Percentiles rank a stretch among this genome's conserved stretches.
Conservation (phyloP, 2,797 vertebrate genomes). For the Zenarchopterus dispar region DNA sequence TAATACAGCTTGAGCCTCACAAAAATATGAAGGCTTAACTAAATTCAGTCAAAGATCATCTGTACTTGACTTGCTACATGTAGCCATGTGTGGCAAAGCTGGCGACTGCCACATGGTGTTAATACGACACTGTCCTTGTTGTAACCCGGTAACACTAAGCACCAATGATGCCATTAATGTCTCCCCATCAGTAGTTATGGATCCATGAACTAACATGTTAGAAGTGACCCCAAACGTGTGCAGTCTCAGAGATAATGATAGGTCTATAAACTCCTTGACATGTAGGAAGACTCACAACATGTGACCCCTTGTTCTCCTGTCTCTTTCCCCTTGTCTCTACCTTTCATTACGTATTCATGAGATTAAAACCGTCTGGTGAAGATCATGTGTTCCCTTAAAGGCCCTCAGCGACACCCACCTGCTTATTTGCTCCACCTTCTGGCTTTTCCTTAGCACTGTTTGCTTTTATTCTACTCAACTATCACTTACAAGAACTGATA, state of each 20-base stretch:
- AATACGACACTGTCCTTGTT: constrained; percentile 37
- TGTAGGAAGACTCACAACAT: constrained; percentile 68
- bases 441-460: constrained; percentile 19
- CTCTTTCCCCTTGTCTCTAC: constrained; percentile 43
- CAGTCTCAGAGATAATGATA: constrained; percentile 42
- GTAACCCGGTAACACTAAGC: constrained; percentile 33
- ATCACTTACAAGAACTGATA: not conserved
- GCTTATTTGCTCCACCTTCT: constrained; percentile 26
- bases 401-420: constrained; percentile 21
- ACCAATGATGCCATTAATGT: constrained; percentile 50
- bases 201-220: constrained; percentile 21
- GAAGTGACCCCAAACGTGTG: constrained; percentile 58
- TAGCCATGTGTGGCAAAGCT: no score
- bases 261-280: constrained; percentile 74
- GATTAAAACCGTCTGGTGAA: constrained; percentile 67
- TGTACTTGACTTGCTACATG: no score
- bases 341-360: constrained; percentile 76
- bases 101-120: constrained; percentile 12
- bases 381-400: constrained; percentile 73
- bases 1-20: no score
- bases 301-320: constrained; percentile 38
- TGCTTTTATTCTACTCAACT: constrained; percentile 29
- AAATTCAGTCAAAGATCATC: no score
- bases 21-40: no score
- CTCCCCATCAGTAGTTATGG: constrained; percentile 46